Conservation (phyloP, 2,888 invertebrate species). For the Cistogaster globosa region DNA sequence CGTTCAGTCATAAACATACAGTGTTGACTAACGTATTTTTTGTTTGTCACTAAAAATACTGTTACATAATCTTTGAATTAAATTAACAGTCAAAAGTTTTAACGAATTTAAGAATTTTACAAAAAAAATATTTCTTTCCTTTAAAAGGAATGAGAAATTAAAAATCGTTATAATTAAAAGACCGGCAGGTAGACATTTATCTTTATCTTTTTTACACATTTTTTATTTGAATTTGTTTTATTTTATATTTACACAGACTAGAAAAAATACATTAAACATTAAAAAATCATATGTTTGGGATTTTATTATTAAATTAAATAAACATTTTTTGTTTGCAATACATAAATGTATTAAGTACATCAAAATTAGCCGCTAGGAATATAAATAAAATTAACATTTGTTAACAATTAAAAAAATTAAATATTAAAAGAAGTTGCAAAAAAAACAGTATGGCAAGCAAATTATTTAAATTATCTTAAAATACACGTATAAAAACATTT, state of each 20-base stretch:
- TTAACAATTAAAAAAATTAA: slow-evolving; percentile 52
- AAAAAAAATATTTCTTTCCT: too few species aligned
- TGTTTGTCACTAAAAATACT: too few species aligned
- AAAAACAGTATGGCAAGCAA: slow-evolving; percentile 59
- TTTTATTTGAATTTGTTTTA: slow-evolving; percentile 55
- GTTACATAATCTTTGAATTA: too few species aligned
- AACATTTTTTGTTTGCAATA: slow-evolving; percentile 14
- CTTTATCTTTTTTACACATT: slow-evolving; percentile 38
- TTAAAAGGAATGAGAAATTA: too few species aligned
- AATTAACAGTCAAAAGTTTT: too few species aligned
- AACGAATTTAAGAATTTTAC: too few species aligned
- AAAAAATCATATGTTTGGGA: slow-evolving; percentile 28
- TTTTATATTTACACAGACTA: slow-evolving; percentile 61
- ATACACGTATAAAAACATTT: slow-evolving; percentile 15
- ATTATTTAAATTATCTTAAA: slow-evolving; percentile 24
- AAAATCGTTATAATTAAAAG: too few species aligned
- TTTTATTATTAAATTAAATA: slow-evolving; percentile 10
- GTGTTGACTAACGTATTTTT: too few species aligned
- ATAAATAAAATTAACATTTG: slow-evolving; percentile 38
- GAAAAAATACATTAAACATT: slow-evolving; percentile 56
- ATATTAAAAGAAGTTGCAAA: slow-evolving; percentile 41
- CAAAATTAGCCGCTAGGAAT: slow-evolving; percentile 14
- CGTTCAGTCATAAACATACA: not conserved
- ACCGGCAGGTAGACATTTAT: too few species aligned
- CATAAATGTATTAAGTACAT: slow-evolving; percentile 41